Evolutionary conservation across 2,113 vertebrate species (phyloP), one percentile per base, ranked within the genome.

Genomic region (Erythrolamprus reginae): DNA sequence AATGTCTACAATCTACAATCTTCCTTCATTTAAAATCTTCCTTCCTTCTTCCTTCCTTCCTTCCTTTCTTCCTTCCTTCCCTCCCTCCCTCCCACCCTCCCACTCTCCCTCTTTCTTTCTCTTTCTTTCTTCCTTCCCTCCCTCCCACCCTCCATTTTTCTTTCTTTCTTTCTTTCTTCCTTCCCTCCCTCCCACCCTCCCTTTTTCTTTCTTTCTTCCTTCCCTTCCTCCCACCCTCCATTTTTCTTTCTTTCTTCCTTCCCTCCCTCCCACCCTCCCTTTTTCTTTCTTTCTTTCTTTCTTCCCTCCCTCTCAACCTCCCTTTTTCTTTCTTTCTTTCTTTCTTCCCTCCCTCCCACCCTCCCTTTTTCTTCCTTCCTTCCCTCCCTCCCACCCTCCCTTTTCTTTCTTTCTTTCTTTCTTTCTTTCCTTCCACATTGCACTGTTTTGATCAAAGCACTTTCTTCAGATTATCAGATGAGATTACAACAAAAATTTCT

Each of bases 151-250:
- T n/a, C n/a, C n/a, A n/a, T n/a, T n/a, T 83, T 1, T 7, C 8
- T 90, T 82, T 45, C 21, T 82, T 12, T 94, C 12, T 17, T 92
- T 92, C 2, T 84, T n/a, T n/a, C n/a, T 88, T 24, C 26, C 19
- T 38, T 19, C 6, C 70, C n/a, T n/a, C n/a, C n/a, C n/a, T n/a
- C n/a, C n/a, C n/a, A n/a, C n/a, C n/a, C n/a, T n/a, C n/a, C n/a
- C n/a, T n/a, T n/a, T 83, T 1, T 7, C 8, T 90, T 82, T 45
- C 21, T 82, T 12, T 94, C 12, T 17, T 92, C 91, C 2, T 84
- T 88, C 21, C 26, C 19, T 38, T 19, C 6, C 70, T n/a, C n/a
- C n/a, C n/a, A n/a, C n/a, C n/a, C n/a, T n/a, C n/a, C n/a, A n/a
- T n/a, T n/a, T 83, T 1, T 7, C 8, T 90, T 82, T 45, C 21